phyloP scores from a whole-genome alignment of 1,140 invertebrate genomes.

The Micrasema minimum region DNA sequence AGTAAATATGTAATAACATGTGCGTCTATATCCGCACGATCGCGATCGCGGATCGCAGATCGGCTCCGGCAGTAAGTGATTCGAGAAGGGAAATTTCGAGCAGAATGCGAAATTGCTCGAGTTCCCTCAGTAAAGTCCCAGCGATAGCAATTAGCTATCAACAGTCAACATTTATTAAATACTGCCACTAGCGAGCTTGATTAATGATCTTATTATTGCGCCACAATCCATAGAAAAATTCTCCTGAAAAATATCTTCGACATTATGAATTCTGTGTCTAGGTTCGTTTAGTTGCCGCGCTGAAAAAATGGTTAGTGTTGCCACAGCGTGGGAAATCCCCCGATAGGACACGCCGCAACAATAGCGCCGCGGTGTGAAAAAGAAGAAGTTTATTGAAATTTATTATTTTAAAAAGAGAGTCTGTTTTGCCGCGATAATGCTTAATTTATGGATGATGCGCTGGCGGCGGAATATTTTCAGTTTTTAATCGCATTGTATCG shows the following conservation, averaged over 20 bases:
- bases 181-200: slow-evolving; percentile 47
- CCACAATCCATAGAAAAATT: slow-evolving; percentile 49
- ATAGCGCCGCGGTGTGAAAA: slow-evolving; percentile 36
- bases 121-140: slow-evolving; percentile 15
- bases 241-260: slow-evolving; percentile 52
- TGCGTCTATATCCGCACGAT: slow-evolving; percentile 3
- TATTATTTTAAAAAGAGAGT: slow-evolving; percentile 43
- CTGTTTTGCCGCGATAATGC: slow-evolving; percentile 39
- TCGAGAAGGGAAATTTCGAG: slow-evolving; percentile 14
- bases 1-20: too few species aligned
- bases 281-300: slow-evolving; percentile 28
- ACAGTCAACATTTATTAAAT: slow-evolving; percentile 52
- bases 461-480: slow-evolving; percentile 13
- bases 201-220: slow-evolving; percentile 54
- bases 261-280: slow-evolving; percentile 48
- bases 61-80: not conserved
- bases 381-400: slow-evolving; percentile 42
- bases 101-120: slow-evolving; percentile 21
- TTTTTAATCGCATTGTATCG: slow-evolving; percentile 28
- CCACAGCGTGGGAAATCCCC: slow-evolving; percentile 47
- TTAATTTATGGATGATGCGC: slow-evolving; percentile 41
- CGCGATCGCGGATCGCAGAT: too few species aligned
- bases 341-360: slow-evolving; percentile 33
- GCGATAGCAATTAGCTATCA: slow-evolving; percentile 49
- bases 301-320: slow-evolving; percentile 29